phyloP scores from a whole-genome alignment of 2,888 invertebrate species.

The Drosophila affinis region DNA sequence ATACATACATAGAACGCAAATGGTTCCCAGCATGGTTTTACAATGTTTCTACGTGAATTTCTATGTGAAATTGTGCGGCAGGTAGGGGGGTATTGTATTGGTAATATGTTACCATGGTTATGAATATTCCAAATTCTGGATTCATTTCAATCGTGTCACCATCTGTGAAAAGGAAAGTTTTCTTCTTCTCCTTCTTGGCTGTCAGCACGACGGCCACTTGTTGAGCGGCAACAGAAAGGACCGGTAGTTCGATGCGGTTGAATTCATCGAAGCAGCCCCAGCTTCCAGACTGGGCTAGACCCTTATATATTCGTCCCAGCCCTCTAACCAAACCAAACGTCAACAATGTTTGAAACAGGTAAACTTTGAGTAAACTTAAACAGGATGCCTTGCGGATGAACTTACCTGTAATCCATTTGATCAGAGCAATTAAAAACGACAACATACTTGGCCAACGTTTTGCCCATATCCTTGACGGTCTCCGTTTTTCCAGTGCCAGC shows the following conservation, averaged over 20 bases:
- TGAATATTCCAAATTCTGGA: conserved; percentile 97
- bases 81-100: not conserved
- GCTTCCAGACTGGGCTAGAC: conserved; percentile 96
- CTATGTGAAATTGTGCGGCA: not conserved
- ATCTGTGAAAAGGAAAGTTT: conserved; percentile 95
- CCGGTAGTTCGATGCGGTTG: conserved; percentile 96
- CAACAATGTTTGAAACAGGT: too few relatives aligned
- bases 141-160: conserved; percentile 97
- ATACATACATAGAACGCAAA: too few relatives aligned
- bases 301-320: conserved; percentile 97
- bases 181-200: conserved; percentile 96
- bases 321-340: conserved; percentile 86
- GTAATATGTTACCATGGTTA: conserved; percentile 92
- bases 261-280: conserved; percentile 99
- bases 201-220: conserved; percentile 97
- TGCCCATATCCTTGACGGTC: conserved; percentile 99
- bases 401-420: conserved; percentile 96
- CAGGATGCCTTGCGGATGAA: conserved; percentile 16
- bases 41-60: too few relatives aligned
- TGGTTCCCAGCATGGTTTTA: too few relatives aligned
- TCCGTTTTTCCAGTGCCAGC: conserved; percentile 99
- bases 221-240: conserved; percentile 97
- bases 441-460: conserved; percentile 97
- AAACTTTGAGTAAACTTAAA: too few relatives aligned
- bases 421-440: conserved; percentile 99